Conservation (phyloP, 2,797 vertebrate genomes). For the Myioborus miniatus region DNA sequence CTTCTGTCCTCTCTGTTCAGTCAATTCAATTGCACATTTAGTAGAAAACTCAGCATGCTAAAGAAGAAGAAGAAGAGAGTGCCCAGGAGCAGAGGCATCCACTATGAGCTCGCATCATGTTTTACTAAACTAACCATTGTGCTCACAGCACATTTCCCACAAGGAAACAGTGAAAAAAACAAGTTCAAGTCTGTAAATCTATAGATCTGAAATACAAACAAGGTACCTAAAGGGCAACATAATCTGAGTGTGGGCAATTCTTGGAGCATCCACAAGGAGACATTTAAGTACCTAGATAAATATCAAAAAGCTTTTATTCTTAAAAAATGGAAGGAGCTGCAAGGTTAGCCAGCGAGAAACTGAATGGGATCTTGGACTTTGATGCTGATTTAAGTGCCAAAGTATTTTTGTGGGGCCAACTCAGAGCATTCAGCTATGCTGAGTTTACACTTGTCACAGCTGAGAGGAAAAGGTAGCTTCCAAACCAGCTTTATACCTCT, state of each 20-base stretch:
- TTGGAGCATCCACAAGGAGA: background rate
- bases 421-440: slow-evolving; percentile 5
- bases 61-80: background rate
- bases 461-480: slow-evolving; percentile 44
- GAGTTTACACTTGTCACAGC: slow-evolving; percentile 47
- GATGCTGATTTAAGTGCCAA: background rate
- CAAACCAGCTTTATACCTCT: slow-evolving; percentile 24
- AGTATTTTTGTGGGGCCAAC: background rate
- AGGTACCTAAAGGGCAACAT: background rate
- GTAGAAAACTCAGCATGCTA: background rate
- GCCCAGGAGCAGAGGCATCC: background rate
- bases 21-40: background rate
- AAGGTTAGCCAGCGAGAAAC: background rate
- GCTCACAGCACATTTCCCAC: background rate
- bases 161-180: background rate
- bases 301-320: background rate
- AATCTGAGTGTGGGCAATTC: background rate
- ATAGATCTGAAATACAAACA: background rate
- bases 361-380: background rate
- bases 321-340: background rate
- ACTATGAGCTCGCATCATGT: background rate
- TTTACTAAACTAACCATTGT: background rate
- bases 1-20: background rate
- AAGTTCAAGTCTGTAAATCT: background rate
- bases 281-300: background rate